A percentile compares a stretch with the other conserved stretches of the same genome.
phyloP scores from a whole-genome alignment of 1,140 invertebrate species.

The Pissodes strobi region DNA sequence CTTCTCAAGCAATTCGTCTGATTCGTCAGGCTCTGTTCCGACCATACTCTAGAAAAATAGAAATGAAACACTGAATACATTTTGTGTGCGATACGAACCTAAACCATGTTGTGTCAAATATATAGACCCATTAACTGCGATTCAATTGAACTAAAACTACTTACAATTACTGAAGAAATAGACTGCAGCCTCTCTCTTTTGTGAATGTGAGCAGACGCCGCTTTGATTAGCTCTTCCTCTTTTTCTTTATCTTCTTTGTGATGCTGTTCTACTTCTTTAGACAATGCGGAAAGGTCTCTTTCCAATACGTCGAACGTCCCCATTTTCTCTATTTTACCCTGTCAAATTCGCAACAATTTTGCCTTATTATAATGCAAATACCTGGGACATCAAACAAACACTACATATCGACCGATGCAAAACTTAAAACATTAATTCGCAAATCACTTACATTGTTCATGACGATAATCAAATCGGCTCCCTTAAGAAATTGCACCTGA shows the following conservation, averaged over 20 bases:
- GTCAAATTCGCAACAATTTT: slow-evolving; percentile 30
- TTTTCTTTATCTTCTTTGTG: slow-evolving; percentile 18
- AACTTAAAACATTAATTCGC: too few species aligned
- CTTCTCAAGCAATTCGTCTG: slow-evolving; percentile 62
- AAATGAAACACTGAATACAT: background rate
- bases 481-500: slow-evolving; percentile 77
- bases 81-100: too few species aligned
- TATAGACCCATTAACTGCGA: background rate
- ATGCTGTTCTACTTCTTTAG: slow-evolving; percentile 25
- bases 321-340: slow-evolving; percentile 56
- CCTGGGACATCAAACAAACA: too few species aligned
- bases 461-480: slow-evolving; percentile 72
- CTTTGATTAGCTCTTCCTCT: background rate
- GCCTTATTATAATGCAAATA: too few species aligned
- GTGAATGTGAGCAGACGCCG: too few species aligned
- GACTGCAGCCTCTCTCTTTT: slow-evolving; percentile 33
- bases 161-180: slow-evolving; percentile 29
- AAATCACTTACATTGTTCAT: slow-evolving; percentile 66
- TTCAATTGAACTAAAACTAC: background rate
- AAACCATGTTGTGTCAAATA: background rate
- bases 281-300: slow-evolving; percentile 25
- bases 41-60: slow-evolving; percentile 31
- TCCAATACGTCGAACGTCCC: slow-evolving; percentile 50
- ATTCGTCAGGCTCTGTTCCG: slow-evolving; percentile 57
- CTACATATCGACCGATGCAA: too few species aligned